Evolutionary conservation across 2,888 invertebrate genomes (phyloP).

Genomic region (Bimastos eiseni): DNA sequence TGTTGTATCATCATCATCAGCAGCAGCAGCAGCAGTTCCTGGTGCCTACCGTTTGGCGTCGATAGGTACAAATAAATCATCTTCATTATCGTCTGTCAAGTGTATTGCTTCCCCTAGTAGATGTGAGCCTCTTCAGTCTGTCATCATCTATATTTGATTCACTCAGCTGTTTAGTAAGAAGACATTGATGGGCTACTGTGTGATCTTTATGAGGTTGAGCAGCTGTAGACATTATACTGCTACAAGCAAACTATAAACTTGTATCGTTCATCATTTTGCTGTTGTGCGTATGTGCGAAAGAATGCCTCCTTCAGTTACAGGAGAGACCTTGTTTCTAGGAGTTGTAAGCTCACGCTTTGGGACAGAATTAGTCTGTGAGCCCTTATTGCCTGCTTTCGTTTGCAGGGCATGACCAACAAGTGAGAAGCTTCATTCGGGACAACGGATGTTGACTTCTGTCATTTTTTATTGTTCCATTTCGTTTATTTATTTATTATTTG

Average conservation of each 20-base stretch:
- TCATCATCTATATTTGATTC: not conserved
- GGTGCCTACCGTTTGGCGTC: no score
- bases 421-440: not conserved
- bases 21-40: not conserved
- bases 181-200: not conserved
- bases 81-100: no score
- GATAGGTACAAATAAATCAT: no score
- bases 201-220: not conserved
- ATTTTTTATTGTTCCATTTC: not conserved
- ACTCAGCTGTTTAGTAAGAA: no score
- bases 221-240: not conserved
- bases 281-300: not conserved
- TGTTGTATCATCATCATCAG: not conserved
- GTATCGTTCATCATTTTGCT: not conserved
- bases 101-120: not conserved
- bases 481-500: no score
- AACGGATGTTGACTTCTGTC: not conserved
- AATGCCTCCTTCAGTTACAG: not conserved
- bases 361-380: not conserved
- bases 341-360: not conserved
- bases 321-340: not conserved
- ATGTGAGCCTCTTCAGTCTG: not conserved
- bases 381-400: not conserved
- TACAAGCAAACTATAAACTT: not conserved
- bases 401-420: not conserved